These are phyloP conservation scores for Sus cebifrons DNA, from an alignment of 2,797 vertebrate species.

Conservation along the genomic window DNA sequence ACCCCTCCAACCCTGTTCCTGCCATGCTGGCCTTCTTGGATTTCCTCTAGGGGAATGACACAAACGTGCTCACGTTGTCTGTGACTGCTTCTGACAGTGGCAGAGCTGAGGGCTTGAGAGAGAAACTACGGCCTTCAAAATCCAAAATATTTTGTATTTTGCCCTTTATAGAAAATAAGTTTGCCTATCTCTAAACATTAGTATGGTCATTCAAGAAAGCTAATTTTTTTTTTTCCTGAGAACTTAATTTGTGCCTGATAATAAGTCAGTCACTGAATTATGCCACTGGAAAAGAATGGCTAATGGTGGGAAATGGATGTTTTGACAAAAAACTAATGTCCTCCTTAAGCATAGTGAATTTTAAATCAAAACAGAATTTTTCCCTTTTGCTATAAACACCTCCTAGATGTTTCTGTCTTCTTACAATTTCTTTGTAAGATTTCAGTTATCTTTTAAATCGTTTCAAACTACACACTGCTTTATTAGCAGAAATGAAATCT, in stretches of 20 bases:
- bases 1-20: not conserved
- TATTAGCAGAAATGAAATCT: constrained; percentile 57
- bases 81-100: not conserved
- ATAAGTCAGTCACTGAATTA: not conserved
- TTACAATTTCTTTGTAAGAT: constrained; percentile 39
- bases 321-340: not conserved
- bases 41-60: not conserved
- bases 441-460: not conserved
- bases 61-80: not conserved
- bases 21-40: not conserved
- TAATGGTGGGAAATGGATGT: not conserved
- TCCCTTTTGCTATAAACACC: not conserved
- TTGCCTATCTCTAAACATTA: not conserved
- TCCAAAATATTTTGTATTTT: not conserved
- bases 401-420: constrained; percentile 30
- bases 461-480: constrained; percentile 10
- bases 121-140: not conserved
- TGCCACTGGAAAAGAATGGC: not conserved
- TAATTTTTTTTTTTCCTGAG: not conserved
- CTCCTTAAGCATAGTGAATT: constrained; percentile 41
- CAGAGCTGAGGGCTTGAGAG: not conserved
- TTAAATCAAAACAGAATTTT: not conserved
- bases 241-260: not conserved
- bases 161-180: not conserved
- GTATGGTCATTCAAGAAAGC: not conserved